Evolutionary conservation across 2,113 vertebrate species (phyloP).

Genomic region (Brachirus orientalis): DNA sequence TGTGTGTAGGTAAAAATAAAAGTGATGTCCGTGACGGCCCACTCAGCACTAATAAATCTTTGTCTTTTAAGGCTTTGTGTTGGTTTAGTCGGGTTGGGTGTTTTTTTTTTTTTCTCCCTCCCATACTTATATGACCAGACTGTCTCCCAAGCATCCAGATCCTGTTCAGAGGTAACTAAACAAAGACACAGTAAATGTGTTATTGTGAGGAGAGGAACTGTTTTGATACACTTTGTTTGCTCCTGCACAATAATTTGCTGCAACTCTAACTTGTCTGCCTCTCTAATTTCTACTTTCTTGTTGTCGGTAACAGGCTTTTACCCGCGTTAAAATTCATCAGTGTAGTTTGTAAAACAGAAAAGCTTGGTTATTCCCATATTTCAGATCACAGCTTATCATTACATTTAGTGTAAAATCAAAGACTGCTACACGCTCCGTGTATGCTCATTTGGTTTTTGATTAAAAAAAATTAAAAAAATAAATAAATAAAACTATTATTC

Average conservation of each 20-base stretch:
- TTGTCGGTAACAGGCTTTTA: slow-evolving; percentile 5
- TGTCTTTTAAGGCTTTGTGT: slow-evolving; percentile 20
- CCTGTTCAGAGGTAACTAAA: slow-evolving; percentile 2
- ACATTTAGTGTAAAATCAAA: slow-evolving; percentile 14
- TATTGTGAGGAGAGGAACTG: background rate
- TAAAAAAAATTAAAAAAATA: too few relatives aligned
- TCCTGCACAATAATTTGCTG: too few relatives aligned
- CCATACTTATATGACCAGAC: slow-evolving; percentile 13
- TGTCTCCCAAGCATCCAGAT: background rate
- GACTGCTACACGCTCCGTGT: slow-evolving; percentile 15
- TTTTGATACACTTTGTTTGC: background rate
- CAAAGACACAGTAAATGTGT: slow-evolving; percentile 3
- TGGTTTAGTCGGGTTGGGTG: background rate
- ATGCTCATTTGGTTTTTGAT: too few relatives aligned
- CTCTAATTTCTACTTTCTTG: background rate
- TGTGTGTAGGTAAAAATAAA: slow-evolving; percentile 23
- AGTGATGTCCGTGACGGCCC: slow-evolving; percentile 22
- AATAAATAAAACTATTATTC: too few relatives aligned
- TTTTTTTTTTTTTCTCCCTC: background rate
- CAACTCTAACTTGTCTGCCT: background rate
- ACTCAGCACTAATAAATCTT: slow-evolving; percentile 31
- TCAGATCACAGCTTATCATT: background rate
- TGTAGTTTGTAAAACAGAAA: background rate
- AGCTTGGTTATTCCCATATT: slow-evolving; percentile 3
- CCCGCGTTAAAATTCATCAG: background rate